phyloP scores from a whole-genome alignment of 1,140 invertebrate genomes.

The Drosophila pallidifrons region DNA sequence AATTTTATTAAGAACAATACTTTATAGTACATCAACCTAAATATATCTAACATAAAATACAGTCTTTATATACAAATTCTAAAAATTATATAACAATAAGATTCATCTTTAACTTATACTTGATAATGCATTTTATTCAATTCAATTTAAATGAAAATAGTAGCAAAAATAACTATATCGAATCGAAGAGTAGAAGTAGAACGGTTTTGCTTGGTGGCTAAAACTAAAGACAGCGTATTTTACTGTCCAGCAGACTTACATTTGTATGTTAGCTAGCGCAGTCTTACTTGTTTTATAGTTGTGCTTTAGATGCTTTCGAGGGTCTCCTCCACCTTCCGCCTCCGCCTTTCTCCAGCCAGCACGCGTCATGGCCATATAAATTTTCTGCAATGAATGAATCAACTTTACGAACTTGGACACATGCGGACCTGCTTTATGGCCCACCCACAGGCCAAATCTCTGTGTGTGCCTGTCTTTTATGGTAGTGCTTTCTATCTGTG shows the following conservation, averaged over 20 bases:
- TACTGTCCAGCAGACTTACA: not conserved
- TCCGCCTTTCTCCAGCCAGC: not conserved
- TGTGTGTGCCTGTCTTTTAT: conserved; percentile 45
- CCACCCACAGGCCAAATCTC: conserved; percentile 35
- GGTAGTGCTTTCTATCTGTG: conserved; percentile 8
- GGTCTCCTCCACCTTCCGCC: not conserved
- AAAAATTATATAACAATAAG: no score
- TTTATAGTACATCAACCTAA: no score
- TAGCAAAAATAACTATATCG: no score
- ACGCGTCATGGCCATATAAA: conserved; percentile 66
- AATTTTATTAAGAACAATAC: no score
- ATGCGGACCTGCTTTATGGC: conserved; percentile 66
- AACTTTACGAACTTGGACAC: conserved; percentile 79
- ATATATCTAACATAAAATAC: no score
- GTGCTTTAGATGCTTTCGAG: conserved; percentile 16
- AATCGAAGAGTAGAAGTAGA: no score
- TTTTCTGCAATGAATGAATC: conserved; percentile 78
- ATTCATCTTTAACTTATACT: no score
- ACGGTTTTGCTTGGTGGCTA: no score
- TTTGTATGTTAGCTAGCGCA: not conserved
- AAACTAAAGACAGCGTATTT: not conserved
- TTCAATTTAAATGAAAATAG: no score
- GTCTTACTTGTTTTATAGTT: conserved; percentile 34
- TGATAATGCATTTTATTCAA: no score
- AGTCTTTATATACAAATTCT: no score